phyloP scores from a whole-genome alignment of 2,888 invertebrate genomes.

The Campopleginae sp. region DNA sequence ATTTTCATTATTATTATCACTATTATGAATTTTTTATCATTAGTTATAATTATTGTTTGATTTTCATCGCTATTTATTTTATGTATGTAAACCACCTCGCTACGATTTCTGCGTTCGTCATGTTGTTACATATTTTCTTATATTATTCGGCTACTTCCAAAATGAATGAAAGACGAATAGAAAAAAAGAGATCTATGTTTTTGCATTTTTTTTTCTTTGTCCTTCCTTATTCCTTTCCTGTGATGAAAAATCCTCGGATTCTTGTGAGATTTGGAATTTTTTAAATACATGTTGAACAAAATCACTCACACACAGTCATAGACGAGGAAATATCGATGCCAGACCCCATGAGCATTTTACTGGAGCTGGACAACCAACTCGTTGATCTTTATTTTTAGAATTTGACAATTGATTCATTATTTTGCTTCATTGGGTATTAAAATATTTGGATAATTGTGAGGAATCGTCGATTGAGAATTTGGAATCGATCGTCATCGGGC shows the following conservation, averaged over 20 bases:
- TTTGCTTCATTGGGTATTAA: no score
- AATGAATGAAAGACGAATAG: slow-evolving; percentile 28
- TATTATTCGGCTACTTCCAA: slow-evolving; percentile 57
- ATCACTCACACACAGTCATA: slow-evolving; percentile 9
- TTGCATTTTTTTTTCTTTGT: slow-evolving; percentile 50
- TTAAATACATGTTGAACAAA: slow-evolving; percentile 70
- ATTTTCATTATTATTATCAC: slow-evolving; percentile 40
- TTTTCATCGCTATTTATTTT: slow-evolving; percentile 67
- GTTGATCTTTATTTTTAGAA: no score
- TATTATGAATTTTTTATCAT: slow-evolving; percentile 70
- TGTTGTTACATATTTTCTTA: slow-evolving; percentile 62
- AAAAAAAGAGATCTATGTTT: slow-evolving; percentile 54
- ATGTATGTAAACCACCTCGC: slow-evolving; percentile 62
- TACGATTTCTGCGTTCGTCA: slow-evolving; percentile 61
- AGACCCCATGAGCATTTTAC: not conserved
- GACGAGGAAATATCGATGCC: not conserved
- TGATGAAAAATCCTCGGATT: slow-evolving; percentile 66
- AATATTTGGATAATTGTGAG: no score
- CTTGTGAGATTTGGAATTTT: slow-evolving; percentile 63
- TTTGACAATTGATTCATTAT: no score
- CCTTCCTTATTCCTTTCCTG: slow-evolving; percentile 38
- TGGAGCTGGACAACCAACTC: no score
- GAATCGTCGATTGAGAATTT: no score
- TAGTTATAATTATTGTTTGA: slow-evolving; percentile 48
- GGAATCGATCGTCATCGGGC: not conserved